phyloP scores from a whole-genome alignment of 2,888 invertebrate species.

The Caenorhabditis sp. region DNA sequence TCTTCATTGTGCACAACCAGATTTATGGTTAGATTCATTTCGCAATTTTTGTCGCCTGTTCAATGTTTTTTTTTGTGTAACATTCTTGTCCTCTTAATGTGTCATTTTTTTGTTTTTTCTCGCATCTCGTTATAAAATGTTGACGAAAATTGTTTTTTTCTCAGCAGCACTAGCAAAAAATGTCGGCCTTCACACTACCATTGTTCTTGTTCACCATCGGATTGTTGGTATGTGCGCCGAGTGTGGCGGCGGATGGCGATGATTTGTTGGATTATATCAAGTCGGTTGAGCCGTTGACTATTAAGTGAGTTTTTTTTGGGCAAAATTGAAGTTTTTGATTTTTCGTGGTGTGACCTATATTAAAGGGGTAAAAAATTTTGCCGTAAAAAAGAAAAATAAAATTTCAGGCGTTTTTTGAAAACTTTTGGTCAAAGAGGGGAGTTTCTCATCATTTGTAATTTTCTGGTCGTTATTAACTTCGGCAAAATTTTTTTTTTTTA shows the following conservation, averaged over 20 bases:
- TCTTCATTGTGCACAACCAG: too few relatives aligned
- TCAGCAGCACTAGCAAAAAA: constrained; percentile 1
- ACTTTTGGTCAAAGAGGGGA: too few relatives aligned
- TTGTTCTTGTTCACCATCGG: constrained; percentile 31
- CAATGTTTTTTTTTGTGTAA: constrained; percentile 2
- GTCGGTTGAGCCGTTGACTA: constrained; percentile 35
- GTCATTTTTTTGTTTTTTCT: constrained; percentile 7
- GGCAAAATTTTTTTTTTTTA: too few relatives aligned
- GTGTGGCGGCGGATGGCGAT: constrained; percentile 33
- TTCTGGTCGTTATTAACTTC: too few relatives aligned
- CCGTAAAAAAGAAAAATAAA: background rate
- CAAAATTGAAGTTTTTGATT: background rate
- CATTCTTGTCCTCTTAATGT: constrained; percentile 7
- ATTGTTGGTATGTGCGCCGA: constrained; percentile 21
- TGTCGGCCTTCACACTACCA: constrained; percentile 35
- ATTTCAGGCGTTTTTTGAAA: background rate
- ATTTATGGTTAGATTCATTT: too few relatives aligned
- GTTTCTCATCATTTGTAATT: too few relatives aligned
- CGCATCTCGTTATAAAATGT: background rate
- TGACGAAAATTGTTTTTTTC: too few relatives aligned
- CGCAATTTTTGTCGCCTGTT: too few relatives aligned
- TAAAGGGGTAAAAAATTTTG: background rate
- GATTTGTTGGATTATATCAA: constrained; percentile 43
- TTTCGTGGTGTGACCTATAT: too few relatives aligned
- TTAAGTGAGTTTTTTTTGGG: constrained; percentile 5